phyloP scores from a whole-genome alignment of 2,888 invertebrate species.

The Chrysina gloriosa region DNA sequence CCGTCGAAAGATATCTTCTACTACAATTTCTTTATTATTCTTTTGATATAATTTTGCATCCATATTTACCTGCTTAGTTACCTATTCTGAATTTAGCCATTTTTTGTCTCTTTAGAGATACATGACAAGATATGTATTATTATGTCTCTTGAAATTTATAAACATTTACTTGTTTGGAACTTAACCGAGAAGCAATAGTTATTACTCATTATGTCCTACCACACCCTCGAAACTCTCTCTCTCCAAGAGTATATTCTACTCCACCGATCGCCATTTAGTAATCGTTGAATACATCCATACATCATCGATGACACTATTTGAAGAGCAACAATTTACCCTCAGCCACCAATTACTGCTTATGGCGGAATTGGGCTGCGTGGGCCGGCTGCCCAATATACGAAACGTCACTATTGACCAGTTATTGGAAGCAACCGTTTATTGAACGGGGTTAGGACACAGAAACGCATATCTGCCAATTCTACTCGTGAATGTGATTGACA shows the following conservation, averaged over 20 bases:
- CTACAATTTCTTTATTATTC: too few species aligned
- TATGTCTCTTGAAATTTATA: too few species aligned
- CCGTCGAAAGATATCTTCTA: too few species aligned
- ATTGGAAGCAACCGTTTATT: not conserved
- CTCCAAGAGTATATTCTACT: slow-evolving; percentile 3
- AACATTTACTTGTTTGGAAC: too few species aligned
- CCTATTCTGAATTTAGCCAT: too few species aligned
- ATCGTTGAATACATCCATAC: slow-evolving; percentile 5
- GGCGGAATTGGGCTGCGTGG: not conserved
- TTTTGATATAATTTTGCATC: too few species aligned
- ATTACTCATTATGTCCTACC: too few species aligned
- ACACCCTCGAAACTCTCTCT: too few species aligned
- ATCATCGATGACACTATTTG: not conserved
- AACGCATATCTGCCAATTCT: slow-evolving; percentile 1
- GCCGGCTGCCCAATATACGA: not conserved
- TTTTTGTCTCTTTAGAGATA: too few species aligned
- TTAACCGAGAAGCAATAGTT: too few species aligned
- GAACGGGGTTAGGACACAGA: not conserved
- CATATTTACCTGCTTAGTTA: too few species aligned
- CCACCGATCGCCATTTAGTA: not conserved
- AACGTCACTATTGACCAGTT: not conserved
- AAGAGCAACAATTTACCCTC: slow-evolving; percentile 23
- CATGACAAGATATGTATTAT: too few species aligned
- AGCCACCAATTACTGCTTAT: slow-evolving; percentile 19
- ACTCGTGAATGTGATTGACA: slow-evolving; percentile 45